A percentile compares a stretch with the other conserved stretches of the same genome.
Evolutionary conservation across 2,113 vertebrate genomes (phyloP).

Genomic region (Theristicus caerulescens): DNA sequence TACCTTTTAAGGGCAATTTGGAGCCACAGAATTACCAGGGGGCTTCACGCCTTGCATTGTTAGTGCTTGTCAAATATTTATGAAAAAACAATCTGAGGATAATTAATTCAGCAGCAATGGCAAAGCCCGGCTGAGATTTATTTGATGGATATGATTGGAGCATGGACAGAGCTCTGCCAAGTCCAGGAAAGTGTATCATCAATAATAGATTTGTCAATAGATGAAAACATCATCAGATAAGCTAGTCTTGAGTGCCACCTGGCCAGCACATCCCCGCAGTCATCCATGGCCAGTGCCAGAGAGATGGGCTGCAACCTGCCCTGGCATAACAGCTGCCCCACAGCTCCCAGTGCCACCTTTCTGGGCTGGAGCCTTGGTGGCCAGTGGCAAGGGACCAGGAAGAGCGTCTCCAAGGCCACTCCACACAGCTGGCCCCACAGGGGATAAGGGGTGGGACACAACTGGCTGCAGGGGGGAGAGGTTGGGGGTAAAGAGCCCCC

Average conservation of each 20-base stretch:
- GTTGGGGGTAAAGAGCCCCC: neutral
- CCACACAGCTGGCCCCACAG: neutral
- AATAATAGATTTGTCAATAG: conserved; percentile 57
- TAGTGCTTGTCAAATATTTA: conserved; percentile 62
- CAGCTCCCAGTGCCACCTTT: neutral
- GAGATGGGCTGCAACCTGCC: neutral
- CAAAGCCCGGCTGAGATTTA: conserved; percentile 1
- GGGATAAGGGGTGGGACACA: neutral
- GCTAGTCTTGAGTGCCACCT: conserved; percentile 43
- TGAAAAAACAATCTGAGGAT: conserved; percentile 54
- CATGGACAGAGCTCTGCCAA: conserved; percentile 24
- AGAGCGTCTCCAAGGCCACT: neutral
- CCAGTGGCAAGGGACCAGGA: neutral
- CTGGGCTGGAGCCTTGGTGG: neutral
- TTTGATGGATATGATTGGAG: conserved; percentile 6
- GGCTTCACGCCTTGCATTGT: conserved; percentile 36
- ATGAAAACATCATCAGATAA: conserved; percentile 47
- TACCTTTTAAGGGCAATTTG: neutral
- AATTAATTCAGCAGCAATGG: conserved; percentile 54
- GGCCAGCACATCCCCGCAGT: neutral
- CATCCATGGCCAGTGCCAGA: accelerated
- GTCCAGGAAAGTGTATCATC: conserved; percentile 21
- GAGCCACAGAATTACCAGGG: conserved; percentile 7
- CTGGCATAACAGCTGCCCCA: neutral
- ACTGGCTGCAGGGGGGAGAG: neutral